Conservation (phyloP, 2,113 vertebrate genomes). For the human (Homo sapiens) region DNA sequence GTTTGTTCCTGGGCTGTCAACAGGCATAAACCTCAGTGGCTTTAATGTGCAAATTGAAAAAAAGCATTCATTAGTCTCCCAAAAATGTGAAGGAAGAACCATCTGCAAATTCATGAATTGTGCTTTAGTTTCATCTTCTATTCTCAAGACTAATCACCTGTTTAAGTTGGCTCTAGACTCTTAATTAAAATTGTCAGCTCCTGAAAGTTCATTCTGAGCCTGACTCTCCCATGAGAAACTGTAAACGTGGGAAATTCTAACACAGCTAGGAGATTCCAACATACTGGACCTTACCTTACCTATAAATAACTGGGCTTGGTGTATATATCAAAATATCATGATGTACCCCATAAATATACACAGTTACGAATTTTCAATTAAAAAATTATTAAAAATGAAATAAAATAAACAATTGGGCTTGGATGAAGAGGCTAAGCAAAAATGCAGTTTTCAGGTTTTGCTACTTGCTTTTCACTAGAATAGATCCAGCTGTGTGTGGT, state of each 20-base stretch:
- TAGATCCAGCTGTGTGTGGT: not conserved
- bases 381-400: not conserved
- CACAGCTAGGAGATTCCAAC: not conserved
- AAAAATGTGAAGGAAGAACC: slow-evolving; percentile 2
- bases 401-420: not conserved
- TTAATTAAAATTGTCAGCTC: slow-evolving; percentile 57
- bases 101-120: slow-evolving; percentile 1
- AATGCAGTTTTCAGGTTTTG: not conserved
- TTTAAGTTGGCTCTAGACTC: slow-evolving; percentile 37
- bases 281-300: not conserved
- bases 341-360: not conserved
- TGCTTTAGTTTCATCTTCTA: slow-evolving; percentile 39
- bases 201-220: slow-evolving; percentile 17
- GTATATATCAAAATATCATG: not conserved
- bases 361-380: not conserved
- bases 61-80: not conserved
- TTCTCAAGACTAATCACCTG: slow-evolving; percentile 58
- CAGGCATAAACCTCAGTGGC: not conserved
- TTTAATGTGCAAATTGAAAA: not conserved
- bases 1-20: not conserved
- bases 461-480: not conserved
- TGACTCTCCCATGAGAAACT: not conserved
- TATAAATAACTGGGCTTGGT: not conserved
- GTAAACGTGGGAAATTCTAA: not conserved
- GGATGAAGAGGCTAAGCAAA: not conserved